phyloP scores from a whole-genome alignment of 2,888 invertebrate species.

The Ophion ellenae region DNA sequence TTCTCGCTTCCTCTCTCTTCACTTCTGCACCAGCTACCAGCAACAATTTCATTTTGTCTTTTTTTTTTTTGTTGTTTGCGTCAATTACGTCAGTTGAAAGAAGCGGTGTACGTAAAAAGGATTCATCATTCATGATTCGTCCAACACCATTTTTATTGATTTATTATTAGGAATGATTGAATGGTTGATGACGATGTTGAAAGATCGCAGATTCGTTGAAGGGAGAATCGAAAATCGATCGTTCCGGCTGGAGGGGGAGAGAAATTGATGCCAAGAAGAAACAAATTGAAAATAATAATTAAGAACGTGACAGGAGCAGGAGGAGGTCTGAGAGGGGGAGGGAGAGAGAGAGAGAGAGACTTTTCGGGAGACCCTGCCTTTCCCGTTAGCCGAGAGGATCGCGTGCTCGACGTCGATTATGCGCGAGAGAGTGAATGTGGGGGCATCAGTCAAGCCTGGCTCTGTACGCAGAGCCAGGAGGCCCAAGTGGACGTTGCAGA shows the following conservation, averaged over 20 bases:
- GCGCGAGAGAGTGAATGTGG: slow-evolving; percentile 18
- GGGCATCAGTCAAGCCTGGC: slow-evolving; percentile 28
- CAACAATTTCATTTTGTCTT: not conserved
- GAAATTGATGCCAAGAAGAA: slow-evolving; percentile 10
- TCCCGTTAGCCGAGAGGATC: slow-evolving; percentile 35
- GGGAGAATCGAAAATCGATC: slow-evolving; percentile 5
- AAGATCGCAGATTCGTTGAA: slow-evolving; percentile 1
- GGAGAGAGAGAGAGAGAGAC: not conserved
- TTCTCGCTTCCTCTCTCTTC: not conserved
- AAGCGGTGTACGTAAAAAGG: no score
- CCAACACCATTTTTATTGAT: no score
- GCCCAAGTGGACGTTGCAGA: slow-evolving; percentile 24
- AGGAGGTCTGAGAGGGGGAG: not conserved
- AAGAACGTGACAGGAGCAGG: not conserved
- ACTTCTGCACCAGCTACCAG: not conserved
- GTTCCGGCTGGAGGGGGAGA: not conserved
- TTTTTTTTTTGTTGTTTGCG: not conserved
- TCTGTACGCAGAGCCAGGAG: slow-evolving; percentile 18
- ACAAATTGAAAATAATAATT: slow-evolving; percentile 43
- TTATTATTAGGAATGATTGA: no score
- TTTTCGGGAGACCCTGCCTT: slow-evolving; percentile 52
- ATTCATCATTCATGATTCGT: no score
- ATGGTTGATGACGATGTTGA: slow-evolving; percentile 7
- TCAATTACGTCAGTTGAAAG: not conserved
- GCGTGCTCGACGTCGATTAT: slow-evolving; percentile 63